These are phyloP conservation scores for Brachionus koreanus DNA, from an alignment of 1,140 invertebrate genomes.

Conservation along the genomic window DNA sequence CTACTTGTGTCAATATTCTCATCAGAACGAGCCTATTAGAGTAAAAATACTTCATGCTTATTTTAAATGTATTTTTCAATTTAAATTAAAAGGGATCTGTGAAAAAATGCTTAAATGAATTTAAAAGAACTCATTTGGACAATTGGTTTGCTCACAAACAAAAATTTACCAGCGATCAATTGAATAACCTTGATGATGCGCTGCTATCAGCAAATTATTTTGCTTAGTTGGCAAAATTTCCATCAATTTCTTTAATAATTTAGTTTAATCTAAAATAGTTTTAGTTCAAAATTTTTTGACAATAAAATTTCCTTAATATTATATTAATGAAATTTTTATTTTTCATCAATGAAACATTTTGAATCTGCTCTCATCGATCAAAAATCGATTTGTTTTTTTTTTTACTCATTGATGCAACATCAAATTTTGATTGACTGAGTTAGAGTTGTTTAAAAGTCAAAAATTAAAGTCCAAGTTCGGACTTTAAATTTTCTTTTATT, in stretches of 20 bases:
- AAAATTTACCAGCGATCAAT: slow-evolving; percentile 83
- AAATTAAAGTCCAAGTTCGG: no score
- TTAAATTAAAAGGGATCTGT: slow-evolving; percentile 63
- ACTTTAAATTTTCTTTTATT: no score
- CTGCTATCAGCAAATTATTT: slow-evolving; percentile 82
- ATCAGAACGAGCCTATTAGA: slow-evolving; percentile 73
- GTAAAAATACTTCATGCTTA: neutral
- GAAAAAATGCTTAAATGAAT: slow-evolving; percentile 76
- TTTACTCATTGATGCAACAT: no score
- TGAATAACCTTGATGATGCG: slow-evolving; percentile 77
- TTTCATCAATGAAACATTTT: no score
- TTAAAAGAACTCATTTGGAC: slow-evolving; percentile 84
- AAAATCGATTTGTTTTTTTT: no score
- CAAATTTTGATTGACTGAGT: no score
- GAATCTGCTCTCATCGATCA: no score
- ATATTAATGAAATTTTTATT: no score
- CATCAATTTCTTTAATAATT: neutral
- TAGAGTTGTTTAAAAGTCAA: no score
- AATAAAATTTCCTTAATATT: no score
- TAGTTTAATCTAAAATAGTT: no score
- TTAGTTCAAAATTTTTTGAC: no score
- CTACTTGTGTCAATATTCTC: slow-evolving; percentile 71
- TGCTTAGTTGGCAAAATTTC: slow-evolving; percentile 59
- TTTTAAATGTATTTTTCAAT: neutral
- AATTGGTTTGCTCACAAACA: slow-evolving; percentile 81